Conservation (phyloP, 2,113 vertebrate genomes). For the Puffinus mauretanicus region DNA sequence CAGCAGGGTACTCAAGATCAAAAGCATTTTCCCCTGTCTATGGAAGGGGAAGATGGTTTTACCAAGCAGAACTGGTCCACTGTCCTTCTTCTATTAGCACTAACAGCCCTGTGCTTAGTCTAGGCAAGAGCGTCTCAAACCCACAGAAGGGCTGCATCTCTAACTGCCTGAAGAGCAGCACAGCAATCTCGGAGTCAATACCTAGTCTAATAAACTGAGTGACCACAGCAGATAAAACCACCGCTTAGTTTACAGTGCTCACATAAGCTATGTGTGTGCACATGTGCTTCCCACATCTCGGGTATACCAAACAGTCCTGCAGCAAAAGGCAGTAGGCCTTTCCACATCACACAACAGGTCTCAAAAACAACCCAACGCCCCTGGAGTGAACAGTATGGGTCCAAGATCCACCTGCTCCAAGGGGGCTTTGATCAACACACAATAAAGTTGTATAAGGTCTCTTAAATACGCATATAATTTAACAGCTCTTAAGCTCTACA, state of each 20-base stretch:
- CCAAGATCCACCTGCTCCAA: not conserved
- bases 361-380: not conserved
- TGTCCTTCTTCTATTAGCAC: not conserved
- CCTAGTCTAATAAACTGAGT: not conserved
- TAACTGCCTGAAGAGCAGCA: not conserved
- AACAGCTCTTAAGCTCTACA: not conserved
- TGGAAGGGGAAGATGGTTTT: not conserved
- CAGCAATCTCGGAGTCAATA: not conserved
- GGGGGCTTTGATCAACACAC: not conserved
- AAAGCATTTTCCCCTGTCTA: not conserved
- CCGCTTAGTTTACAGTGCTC: fast-evolving
- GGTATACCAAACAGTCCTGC: not conserved
- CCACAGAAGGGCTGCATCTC: not conserved
- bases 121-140: not conserved
- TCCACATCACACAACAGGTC: not conserved
- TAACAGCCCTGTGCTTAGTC: not conserved
- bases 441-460: not conserved
- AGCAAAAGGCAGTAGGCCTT: not conserved
- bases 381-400: fast-evolving
- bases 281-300: fast-evolving
- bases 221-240: not conserved
- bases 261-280: not conserved
- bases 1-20: not conserved
- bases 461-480: not conserved
- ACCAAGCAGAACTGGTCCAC: not conserved